A percentile compares a stretch with the other conserved stretches of the same genome.
Evolutionary conservation across 2,113 vertebrate species (phyloP).

Genomic region (Pelmatolapia mariae): DNA sequence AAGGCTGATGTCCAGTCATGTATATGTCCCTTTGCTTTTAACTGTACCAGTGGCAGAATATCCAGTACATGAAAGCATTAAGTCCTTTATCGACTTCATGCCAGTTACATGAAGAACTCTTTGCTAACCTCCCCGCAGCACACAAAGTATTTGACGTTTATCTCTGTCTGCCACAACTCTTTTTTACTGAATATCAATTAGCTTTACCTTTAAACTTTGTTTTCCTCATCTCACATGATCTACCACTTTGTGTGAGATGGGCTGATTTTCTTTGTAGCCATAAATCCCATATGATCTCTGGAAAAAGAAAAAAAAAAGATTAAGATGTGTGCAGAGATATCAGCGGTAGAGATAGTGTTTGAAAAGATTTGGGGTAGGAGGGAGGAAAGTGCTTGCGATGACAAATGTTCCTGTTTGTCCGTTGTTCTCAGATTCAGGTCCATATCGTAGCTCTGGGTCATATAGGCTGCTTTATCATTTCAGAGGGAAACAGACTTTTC

Average conservation of each 20-base stretch:
- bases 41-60: background rate
- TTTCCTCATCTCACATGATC: background rate
- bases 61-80: slow-evolving; percentile 1
- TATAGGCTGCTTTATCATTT: slow-evolving; percentile 20
- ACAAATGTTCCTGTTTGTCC: slow-evolving; percentile 31
- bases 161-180: background rate
- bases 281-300: background rate
- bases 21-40: background rate
- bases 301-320: background rate
- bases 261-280: background rate
- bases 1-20: background rate
- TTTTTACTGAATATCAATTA: background rate
- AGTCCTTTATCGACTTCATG: background rate
- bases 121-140: slow-evolving; percentile 5
- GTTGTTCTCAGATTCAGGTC: slow-evolving; percentile 12
- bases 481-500: slow-evolving; percentile 5
- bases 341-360: slow-evolving; percentile 13
- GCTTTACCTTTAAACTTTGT: background rate
- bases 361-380: background rate
- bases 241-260: background rate
- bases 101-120: background rate
- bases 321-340: slow-evolving; percentile 14
- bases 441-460: background rate
- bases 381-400: background rate
- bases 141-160: background rate